Evolutionary conservation across 2,113 vertebrate species (phyloP).

Genomic region (Callipepla californica): DNA sequence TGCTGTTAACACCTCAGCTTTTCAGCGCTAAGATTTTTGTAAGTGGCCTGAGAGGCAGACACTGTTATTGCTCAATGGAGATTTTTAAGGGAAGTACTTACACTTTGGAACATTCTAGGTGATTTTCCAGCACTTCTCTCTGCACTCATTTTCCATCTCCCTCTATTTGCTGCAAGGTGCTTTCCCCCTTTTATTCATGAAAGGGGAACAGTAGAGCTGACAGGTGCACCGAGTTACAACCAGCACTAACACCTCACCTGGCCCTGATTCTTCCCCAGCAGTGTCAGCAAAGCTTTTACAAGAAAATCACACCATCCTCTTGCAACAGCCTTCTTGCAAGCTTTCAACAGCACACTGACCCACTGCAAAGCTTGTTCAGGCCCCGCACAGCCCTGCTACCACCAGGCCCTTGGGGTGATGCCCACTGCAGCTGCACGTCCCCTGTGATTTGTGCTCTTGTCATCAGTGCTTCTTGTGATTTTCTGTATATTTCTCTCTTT

Average conservation of each 20-base stretch:
- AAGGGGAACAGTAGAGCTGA: background rate
- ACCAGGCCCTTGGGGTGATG: background rate
- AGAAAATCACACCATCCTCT: background rate
- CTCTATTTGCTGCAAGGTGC: background rate
- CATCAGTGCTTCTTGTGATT: fast-evolving
- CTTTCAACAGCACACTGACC: slow-evolving; percentile 69
- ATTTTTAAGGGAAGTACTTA: slow-evolving; percentile 31
- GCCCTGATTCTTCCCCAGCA: background rate
- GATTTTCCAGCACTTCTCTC: background rate
- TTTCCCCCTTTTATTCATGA: background rate
- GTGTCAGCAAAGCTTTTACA: slow-evolving; percentile 58
- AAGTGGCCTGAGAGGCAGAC: slow-evolving; percentile 61
- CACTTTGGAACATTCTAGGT: slow-evolving; percentile 47
- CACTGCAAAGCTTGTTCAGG: background rate
- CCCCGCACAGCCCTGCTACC: background rate
- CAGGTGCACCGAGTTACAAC: background rate
- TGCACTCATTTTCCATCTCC: background rate
- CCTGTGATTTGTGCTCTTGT: background rate
- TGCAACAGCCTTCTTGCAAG: background rate
- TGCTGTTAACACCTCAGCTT: slow-evolving; percentile 48
- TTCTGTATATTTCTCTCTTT: background rate
- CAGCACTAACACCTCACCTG: background rate
- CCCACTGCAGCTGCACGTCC: background rate
- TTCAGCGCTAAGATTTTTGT: slow-evolving; percentile 42
- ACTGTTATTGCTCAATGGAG: slow-evolving; percentile 43